Percentiles rank a stretch among this genome's conserved stretches.
phyloP scores from a whole-genome alignment of 2,113 vertebrate genomes.

The Ophthalmolycus amberensis region DNA sequence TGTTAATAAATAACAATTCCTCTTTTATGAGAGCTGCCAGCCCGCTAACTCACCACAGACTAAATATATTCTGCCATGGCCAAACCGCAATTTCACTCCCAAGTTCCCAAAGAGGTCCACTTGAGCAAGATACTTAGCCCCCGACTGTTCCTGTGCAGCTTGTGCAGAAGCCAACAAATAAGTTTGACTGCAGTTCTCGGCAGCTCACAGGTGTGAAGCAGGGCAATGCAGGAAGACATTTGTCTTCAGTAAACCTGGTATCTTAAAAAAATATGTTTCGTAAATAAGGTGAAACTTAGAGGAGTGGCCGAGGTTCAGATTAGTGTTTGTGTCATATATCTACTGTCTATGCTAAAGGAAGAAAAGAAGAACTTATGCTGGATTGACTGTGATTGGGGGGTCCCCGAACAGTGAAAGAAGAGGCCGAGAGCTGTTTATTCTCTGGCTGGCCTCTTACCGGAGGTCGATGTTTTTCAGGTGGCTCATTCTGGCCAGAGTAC shows the following conservation, averaged over 20 bases:
- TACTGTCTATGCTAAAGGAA: slow-evolving; percentile 3
- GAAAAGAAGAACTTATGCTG: not conserved
- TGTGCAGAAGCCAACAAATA: slow-evolving; percentile 9
- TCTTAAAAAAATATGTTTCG: slow-evolving; percentile 47
- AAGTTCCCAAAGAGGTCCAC: slow-evolving; percentile 23
- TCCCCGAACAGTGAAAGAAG: slow-evolving; percentile 9
- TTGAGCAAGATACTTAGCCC: slow-evolving; percentile 26
- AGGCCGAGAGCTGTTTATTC: slow-evolving; percentile 17
- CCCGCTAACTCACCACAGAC: slow-evolving; percentile 56
- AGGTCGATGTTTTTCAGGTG: slow-evolving; percentile 92
- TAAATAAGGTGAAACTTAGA: slow-evolving; percentile 26
- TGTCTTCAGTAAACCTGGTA: slow-evolving; percentile 31
- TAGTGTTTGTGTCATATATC: slow-evolving; percentile 36
- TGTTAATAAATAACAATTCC: slow-evolving; percentile 53
- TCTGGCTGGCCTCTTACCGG: slow-evolving; percentile 84
- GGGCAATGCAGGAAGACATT: slow-evolving; percentile 1
- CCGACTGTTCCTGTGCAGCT: slow-evolving; percentile 22
- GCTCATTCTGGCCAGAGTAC: slow-evolving; percentile 84
- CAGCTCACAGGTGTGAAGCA: slow-evolving; percentile 21
- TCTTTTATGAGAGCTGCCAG: slow-evolving; percentile 49
- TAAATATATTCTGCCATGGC: slow-evolving; percentile 37
- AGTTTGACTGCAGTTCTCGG: not conserved
- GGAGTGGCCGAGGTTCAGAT: slow-evolving; percentile 14
- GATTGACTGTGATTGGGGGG: slow-evolving; percentile 12
- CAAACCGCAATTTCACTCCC: slow-evolving; percentile 36